Evolutionary conservation across 2,113 vertebrate species (phyloP).

Genomic region (Azemiops feae): DNA sequence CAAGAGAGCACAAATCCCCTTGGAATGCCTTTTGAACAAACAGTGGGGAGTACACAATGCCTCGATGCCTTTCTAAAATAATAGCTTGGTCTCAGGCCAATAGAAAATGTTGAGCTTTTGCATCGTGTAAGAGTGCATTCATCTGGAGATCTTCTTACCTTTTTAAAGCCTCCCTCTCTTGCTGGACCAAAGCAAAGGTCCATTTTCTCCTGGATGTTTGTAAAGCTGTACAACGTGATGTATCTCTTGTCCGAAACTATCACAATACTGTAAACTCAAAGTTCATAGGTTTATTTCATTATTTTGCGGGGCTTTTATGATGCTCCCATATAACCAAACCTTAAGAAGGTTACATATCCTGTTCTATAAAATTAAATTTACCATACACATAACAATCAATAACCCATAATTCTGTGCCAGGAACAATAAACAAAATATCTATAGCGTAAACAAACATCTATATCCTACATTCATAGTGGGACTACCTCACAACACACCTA

Average conservation of each 20-base stretch:
- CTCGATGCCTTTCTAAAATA: slow-evolving; percentile 49
- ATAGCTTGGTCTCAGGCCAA: background rate
- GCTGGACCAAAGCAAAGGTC: background rate
- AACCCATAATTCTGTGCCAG: background rate
- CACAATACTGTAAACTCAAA: background rate
- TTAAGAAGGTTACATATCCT: background rate
- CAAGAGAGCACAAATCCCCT: slow-evolving; percentile 79
- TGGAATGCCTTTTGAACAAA: slow-evolving; percentile 77
- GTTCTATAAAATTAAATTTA: background rate
- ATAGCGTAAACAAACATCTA: background rate
- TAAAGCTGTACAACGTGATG: background rate
- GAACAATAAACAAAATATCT: background rate
- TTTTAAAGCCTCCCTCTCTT: background rate
- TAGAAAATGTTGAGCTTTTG: slow-evolving; percentile 13
- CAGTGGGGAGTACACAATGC: slow-evolving; percentile 66
- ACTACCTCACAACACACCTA: background rate
- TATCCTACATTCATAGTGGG: background rate
- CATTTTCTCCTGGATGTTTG: background rate
- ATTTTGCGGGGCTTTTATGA: background rate
- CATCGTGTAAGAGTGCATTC: background rate
- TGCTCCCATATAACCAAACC: background rate
- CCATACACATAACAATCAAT: background rate
- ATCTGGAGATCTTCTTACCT: background rate
- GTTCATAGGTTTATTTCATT: background rate
- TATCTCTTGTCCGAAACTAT: background rate